Percentiles rank a stretch among this genome's conserved stretches.
Evolutionary conservation across 2,113 vertebrate species (phyloP).

Genomic region (Cheilinus undulatus): DNA sequence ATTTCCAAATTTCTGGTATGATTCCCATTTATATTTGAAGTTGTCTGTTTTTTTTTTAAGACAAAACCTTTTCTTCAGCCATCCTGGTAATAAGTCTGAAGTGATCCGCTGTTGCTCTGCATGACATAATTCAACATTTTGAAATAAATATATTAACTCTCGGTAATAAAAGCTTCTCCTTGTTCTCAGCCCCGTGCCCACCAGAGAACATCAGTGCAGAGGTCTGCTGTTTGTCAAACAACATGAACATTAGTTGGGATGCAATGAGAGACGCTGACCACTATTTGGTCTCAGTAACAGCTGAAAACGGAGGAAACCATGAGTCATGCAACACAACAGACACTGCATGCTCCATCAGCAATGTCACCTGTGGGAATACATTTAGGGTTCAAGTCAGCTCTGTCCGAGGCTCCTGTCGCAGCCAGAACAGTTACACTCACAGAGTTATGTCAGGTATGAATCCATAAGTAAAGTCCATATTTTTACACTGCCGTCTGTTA

Average conservation of each 20-base stretch:
- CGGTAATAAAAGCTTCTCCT: not conserved
- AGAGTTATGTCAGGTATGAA: conserved; percentile 66
- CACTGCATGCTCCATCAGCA: conserved; percentile 56
- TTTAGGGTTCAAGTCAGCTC: conserved; percentile 61
- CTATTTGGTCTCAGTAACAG: conserved; percentile 56
- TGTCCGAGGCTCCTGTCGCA: conserved; percentile 57
- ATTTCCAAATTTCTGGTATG: no score
- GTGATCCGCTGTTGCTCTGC: no score
- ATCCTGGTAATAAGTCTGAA: no score
- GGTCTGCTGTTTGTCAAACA: conserved; percentile 62
- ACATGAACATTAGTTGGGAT: conserved; percentile 70
- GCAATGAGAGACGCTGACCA: conserved; percentile 48
- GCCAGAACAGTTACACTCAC: conserved; percentile 31
- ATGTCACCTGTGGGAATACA: conserved; percentile 67
- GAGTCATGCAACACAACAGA: conserved; percentile 65
- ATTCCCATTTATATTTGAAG: not conserved
- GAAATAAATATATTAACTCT: no score
- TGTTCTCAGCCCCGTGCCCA: conserved; percentile 68
- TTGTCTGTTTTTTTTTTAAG: not conserved
- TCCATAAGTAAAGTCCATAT: not conserved
- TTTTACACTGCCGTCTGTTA: not conserved
- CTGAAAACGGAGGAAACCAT: conserved; percentile 15
- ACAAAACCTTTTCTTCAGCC: no score
- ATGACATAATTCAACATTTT: no score
- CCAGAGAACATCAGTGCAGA: conserved; percentile 64